These are phyloP conservation scores for Datnioides undecimradiatus DNA, from an alignment of 2,113 vertebrate genomes.

Conservation along the genomic window DNA sequence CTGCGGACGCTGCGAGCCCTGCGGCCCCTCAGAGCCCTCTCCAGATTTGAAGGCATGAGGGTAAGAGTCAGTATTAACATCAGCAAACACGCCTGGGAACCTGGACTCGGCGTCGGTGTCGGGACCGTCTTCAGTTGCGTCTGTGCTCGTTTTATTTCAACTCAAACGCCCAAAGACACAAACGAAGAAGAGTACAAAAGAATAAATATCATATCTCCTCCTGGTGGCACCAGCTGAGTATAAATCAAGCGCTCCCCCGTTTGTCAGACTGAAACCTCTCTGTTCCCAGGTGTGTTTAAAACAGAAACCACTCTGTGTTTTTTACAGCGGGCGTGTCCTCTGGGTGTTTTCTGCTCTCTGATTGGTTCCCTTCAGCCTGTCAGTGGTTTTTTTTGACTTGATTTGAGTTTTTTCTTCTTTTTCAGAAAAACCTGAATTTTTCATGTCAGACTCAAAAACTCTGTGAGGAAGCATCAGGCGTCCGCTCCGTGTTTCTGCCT, in stretches of 20 bases:
- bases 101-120: neutral
- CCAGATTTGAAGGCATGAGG: conserved; percentile 99
- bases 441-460: neutral
- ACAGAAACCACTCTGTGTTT: neutral
- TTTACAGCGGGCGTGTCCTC: conserved; percentile 1
- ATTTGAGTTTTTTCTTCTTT: neutral
- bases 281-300: conserved; percentile 42
- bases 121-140: too few species aligned
- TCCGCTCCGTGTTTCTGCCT: neutral
- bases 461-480: neutral
- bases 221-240: too few species aligned
- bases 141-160: too few species aligned
- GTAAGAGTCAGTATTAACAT: conserved; percentile 87
- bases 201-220: too few species aligned
- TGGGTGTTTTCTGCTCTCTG: conserved; percentile 12
- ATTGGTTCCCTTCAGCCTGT: conserved; percentile 8
- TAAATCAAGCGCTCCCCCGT: neutral
- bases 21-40: conserved; percentile 94
- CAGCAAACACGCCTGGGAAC: conserved; percentile 12
- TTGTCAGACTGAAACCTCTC: neutral
- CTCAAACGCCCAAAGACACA: too few species aligned
- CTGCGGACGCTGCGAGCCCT: conserved; percentile 94
- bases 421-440: neutral
- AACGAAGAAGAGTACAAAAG: too few species aligned
- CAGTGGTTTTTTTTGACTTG: conserved; percentile 4